Evolutionary conservation across 2,113 vertebrate genomes (phyloP).

Genomic region (Columba livia): DNA sequence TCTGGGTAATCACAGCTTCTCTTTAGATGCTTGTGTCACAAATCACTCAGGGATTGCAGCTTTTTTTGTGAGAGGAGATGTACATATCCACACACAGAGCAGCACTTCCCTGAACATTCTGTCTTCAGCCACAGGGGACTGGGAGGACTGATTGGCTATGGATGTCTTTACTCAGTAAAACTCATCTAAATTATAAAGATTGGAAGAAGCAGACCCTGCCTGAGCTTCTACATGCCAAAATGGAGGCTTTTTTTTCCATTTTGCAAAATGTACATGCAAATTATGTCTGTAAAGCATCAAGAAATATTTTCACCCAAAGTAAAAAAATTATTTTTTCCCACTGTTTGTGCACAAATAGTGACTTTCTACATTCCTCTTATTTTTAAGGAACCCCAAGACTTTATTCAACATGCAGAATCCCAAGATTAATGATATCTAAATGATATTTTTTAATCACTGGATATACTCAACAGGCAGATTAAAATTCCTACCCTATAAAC

Average conservation of each 20-base stretch:
- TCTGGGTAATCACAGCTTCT: slow-evolving; percentile 1
- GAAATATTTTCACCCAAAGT: not conserved
- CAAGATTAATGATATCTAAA: not conserved
- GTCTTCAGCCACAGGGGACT: not conserved
- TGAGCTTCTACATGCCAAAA: not conserved
- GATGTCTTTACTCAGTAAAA: not conserved
- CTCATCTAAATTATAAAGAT: not conserved
- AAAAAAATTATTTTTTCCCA: not conserved
- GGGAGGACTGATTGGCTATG: not conserved
- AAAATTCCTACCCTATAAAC: not conserved
- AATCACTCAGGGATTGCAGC: slow-evolving; percentile 11
- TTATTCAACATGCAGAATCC: not conserved
- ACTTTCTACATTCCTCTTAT: not conserved
- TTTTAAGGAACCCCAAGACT: not conserved
- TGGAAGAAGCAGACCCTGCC: not conserved
- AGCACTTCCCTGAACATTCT: not conserved
- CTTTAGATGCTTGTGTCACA: not conserved
- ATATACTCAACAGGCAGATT: not conserved
- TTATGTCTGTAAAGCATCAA: not conserved
- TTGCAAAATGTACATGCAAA: not conserved
- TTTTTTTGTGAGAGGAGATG: not conserved
- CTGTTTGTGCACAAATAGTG: not conserved
- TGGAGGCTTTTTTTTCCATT: not conserved
- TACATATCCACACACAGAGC: not conserved
- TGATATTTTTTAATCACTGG: not conserved